Evolutionary conservation across 2,797 vertebrate genomes (phyloP).

Genomic region (Menidia menidia): DNA sequence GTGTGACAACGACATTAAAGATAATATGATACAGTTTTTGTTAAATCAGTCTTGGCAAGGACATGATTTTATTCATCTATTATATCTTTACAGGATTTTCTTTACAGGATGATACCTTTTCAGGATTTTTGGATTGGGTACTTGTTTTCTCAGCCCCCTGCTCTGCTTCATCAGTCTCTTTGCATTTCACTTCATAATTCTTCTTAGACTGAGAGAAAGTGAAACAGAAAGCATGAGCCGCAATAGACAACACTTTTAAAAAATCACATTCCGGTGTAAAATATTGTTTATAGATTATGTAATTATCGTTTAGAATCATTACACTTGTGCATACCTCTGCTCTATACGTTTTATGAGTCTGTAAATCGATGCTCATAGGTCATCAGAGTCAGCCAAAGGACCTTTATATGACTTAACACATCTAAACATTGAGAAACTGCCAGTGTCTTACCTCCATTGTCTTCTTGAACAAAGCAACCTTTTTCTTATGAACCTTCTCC

Average conservation of each 20-base stretch:
- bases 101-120: conserved; percentile 83
- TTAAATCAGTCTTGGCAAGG: no score
- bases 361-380: neutral
- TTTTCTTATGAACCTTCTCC: conserved; percentile 93
- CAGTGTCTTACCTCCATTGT: conserved; percentile 87
- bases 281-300: neutral
- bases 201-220: conserved; percentile 86
- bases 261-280: neutral
- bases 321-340: no score
- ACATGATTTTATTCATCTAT: no score
- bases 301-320: neutral
- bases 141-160: conserved; percentile 78
- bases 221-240: conserved; percentile 20
- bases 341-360: neutral
- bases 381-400: neutral
- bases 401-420: neutral
- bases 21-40: no score
- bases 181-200: conserved; percentile 88
- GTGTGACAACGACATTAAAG: neutral
- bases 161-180: conserved; percentile 86
- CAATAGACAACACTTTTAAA: neutral
- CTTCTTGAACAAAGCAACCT: conserved; percentile 89
- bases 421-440: neutral
- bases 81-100: no score
- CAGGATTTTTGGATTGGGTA: conserved; percentile 82